A percentile compares a stretch with the other conserved stretches of the same genome.
Evolutionary conservation across 2,888 invertebrate species (phyloP).

Genomic region (Rhagonycha lutea): DNA sequence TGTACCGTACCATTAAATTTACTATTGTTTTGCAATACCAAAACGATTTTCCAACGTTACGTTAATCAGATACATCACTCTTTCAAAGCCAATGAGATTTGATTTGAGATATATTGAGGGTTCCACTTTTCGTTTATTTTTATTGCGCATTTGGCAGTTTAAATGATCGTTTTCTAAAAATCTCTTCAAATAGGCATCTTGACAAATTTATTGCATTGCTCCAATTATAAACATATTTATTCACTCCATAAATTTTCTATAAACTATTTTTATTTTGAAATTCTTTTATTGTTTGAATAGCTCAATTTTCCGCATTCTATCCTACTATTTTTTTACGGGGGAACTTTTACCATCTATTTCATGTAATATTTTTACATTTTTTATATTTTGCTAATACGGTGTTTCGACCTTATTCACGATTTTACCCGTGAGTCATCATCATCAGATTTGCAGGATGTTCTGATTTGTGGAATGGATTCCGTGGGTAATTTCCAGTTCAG

Average conservation of each 20-base stretch:
- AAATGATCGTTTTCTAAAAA: conserved; percentile 10
- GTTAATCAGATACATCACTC: conserved; percentile 23
- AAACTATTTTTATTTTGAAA: neutral
- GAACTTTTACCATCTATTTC: no score
- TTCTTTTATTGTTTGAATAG: neutral
- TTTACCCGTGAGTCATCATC: no score
- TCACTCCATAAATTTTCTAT: neutral
- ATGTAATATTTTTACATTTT: no score
- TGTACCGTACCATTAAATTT: conserved; percentile 15
- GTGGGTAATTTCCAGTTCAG: no score
- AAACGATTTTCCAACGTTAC: conserved; percentile 23
- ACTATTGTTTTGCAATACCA: conserved; percentile 19
- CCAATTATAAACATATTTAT: neutral
- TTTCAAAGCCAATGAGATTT: conserved; percentile 20
- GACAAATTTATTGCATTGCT: neutral
- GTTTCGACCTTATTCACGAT: neutral
- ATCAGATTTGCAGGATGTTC: no score
- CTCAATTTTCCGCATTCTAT: neutral
- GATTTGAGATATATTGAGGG: conserved; percentile 22
- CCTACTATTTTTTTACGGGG: no score
- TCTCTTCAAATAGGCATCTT: neutral
- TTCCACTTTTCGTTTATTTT: conserved; percentile 15
- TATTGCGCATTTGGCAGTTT: conserved; percentile 18
- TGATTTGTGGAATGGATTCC: no score
- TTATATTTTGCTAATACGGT: no score